Base-by-base conservation (phyloP, 2,113 vertebrate genomes). In the Cebus imitator region DNA sequence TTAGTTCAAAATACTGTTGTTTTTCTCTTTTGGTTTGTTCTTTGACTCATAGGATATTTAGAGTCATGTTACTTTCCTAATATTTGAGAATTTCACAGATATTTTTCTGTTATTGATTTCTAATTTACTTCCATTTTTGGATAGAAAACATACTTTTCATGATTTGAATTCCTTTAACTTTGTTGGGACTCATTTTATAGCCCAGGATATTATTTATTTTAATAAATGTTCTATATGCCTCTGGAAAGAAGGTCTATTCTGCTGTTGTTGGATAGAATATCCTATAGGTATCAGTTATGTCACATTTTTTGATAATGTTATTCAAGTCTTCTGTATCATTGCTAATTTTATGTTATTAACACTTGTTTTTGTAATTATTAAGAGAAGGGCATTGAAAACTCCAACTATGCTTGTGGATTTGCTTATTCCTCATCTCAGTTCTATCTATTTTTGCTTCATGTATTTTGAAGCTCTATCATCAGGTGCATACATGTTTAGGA, bases 401-500 rank as follows among this genome's bases (percentile, higher is more conserved):
- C 37, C 43, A 79, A 35, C 52, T 72, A 32, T 78, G 48, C 23
- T 32, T 85, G 6, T 73, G 27, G 17, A 76, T 57, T 92, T 93
- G 43, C 6, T 27, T 76, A 30, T 96, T 94, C 91, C 32, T 96
- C 70, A 78, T 89, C 30, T 66, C 66, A 86, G 16, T 58, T 89
- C n/a, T 91, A 40, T 37, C 35, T 35, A 57, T 93, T 30, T 91
- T 91, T 93, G n/a, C 50, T 81, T 86, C 52, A 45, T 82, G 27
- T 78, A 96, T 91, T 95, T 95, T 82, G 32, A 95, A 87, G 25
- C 61, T 93, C 72, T 80, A 61, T 87, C 91, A 89, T 79, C 91
- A 80, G 66, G 58, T 89, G 7, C 45, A 91, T 78, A 52, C 58
- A 96, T 87, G 55, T 85, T 97, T 96, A 93, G 43, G 9, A 91